Evolutionary conservation across 2,797 vertebrate genomes (phyloP).

Genomic region (Anguilla pacifica): DNA sequence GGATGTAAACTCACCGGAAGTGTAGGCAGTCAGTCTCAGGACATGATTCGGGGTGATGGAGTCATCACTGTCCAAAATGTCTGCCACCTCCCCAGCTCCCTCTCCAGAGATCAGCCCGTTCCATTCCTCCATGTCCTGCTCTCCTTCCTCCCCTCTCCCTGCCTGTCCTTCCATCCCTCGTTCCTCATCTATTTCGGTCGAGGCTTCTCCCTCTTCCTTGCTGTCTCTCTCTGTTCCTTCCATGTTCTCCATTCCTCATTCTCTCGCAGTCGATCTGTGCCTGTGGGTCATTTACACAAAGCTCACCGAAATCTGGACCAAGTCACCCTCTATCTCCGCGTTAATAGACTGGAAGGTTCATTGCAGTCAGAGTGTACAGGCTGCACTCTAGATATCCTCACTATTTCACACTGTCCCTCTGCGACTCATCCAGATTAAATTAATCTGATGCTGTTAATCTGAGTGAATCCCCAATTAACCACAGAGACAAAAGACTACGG

Average conservation of each 20-base stretch:
- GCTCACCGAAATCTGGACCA: neutral
- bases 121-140: slow-evolving; percentile 52
- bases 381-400: slow-evolving; percentile 13
- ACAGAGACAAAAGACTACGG: slow-evolving; percentile 39
- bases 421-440: slow-evolving; percentile 60
- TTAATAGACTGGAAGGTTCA: neutral
- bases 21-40: slow-evolving; percentile 58
- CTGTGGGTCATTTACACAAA: neutral
- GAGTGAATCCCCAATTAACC: slow-evolving; percentile 60
- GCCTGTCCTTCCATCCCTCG: slow-evolving; percentile 15
- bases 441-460: slow-evolving; percentile 52
- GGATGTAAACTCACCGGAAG: slow-evolving; percentile 52
- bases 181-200: slow-evolving; percentile 27
- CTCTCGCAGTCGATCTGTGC: neutral
- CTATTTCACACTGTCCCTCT: slow-evolving; percentile 27
- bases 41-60: slow-evolving; percentile 59
- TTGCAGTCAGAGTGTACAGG: neutral
- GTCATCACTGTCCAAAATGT: slow-evolving; percentile 49
- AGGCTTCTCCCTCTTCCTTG: slow-evolving; percentile 47
- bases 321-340: neutral
- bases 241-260: slow-evolving; percentile 33
- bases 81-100: slow-evolving; percentile 33
- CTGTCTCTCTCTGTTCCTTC: slow-evolving; percentile 26
- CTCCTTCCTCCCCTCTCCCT: slow-evolving; percentile 28
- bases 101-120: slow-evolving; percentile 51